Conservation (phyloP, 2,888 invertebrate genomes). For the Polyommatus iphigenia region DNA sequence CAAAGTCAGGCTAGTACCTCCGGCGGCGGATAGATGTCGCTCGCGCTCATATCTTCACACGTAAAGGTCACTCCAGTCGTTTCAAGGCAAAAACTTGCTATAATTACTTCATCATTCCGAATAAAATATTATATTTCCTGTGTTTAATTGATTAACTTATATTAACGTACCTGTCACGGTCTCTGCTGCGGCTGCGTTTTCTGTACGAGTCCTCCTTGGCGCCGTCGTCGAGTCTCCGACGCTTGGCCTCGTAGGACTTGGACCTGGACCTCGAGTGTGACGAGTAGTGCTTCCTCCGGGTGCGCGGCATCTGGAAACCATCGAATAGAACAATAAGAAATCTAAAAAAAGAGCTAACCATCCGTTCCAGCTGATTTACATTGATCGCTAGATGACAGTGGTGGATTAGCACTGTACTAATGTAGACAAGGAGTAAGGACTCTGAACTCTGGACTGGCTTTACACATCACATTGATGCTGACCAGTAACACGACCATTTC, state of each 20-base stretch:
- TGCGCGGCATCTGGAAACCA: conserved; percentile 87
- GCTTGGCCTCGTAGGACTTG: conserved; percentile 82
- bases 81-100: not conserved
- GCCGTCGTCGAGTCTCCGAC: conserved; percentile 84
- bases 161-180: conserved; percentile 81
- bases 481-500: not conserved
- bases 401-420: not conserved
- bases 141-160: not conserved
- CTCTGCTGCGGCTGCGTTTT: conserved; percentile 72
- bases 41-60: not conserved
- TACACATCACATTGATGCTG: not conserved
- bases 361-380: too few relatives aligned
- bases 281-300: conserved; percentile 89
- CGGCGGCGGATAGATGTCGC: conserved; percentile 6
- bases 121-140: not conserved
- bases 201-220: conserved; percentile 69
- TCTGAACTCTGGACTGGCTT: not conserved
- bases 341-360: too few relatives aligned
- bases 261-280: conserved; percentile 81
- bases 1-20: not conserved
- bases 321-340: not conserved
- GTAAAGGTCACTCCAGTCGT: conserved; percentile 15
- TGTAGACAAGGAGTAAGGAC: not conserved
- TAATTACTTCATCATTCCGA: conserved; percentile 17
- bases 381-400: too few relatives aligned